phyloP scores from a whole-genome alignment of 1,140 invertebrate genomes.

The Drosophila neocordata region DNA sequence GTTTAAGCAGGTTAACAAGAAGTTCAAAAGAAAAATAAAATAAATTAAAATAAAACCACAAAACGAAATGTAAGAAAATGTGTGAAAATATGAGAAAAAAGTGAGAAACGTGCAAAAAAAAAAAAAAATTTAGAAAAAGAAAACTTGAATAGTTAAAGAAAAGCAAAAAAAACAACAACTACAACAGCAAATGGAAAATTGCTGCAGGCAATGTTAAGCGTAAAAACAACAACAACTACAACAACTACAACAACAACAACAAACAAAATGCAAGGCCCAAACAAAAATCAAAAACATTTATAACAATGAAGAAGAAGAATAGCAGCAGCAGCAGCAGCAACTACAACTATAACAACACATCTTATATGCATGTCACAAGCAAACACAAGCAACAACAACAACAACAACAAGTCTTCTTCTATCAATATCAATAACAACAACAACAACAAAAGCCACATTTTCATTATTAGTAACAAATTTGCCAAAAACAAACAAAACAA shows the following conservation, averaged over 20 bases:
- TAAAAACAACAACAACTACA: slow-evolving; percentile 25
- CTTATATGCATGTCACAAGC: not conserved
- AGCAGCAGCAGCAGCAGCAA: slow-evolving; percentile 14
- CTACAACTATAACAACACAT: slow-evolving; percentile 33
- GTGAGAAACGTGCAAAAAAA: too few relatives aligned
- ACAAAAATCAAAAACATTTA: slow-evolving; percentile 31
- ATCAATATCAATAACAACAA: slow-evolving; percentile 1
- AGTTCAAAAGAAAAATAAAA: not conserved
- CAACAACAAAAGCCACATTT: slow-evolving; percentile 7
- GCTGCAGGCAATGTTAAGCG: not conserved
- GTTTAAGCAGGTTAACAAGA: not conserved
- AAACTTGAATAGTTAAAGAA: not conserved
- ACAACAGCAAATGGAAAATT: not conserved
- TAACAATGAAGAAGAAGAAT: slow-evolving; percentile 19
- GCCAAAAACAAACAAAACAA: not conserved
- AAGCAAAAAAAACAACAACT: too few relatives aligned
- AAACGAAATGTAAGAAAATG: slow-evolving; percentile 18
- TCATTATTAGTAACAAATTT: slow-evolving; percentile 34
- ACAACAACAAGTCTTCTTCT: slow-evolving; percentile 34
- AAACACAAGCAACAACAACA: slow-evolving; percentile 19
- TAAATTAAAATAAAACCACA: not conserved
- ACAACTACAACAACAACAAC: slow-evolving; percentile 9
- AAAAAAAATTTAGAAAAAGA: not conserved
- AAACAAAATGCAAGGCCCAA: slow-evolving; percentile 30
- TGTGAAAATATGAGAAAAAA: not conserved